phyloP scores from a whole-genome alignment of 2,113 vertebrate species.

The Cichladusa arquata region DNA sequence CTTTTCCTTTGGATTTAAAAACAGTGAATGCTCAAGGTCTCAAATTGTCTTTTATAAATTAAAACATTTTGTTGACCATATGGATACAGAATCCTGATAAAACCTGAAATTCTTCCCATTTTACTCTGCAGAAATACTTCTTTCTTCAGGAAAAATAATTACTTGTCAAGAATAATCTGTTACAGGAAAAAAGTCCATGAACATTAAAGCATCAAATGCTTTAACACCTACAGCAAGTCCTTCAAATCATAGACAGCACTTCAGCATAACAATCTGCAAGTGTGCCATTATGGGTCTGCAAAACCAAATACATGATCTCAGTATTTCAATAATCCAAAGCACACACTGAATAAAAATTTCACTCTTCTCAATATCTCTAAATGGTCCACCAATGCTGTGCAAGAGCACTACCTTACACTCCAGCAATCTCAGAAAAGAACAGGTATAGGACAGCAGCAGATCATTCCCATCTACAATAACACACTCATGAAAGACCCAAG shows the following conservation, averaged over 20 bases:
- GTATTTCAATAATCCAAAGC: not conserved
- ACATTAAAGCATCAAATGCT: not conserved
- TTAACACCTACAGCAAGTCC: not conserved
- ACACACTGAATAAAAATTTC: not conserved
- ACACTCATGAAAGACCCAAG: not conserved
- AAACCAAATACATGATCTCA: not conserved
- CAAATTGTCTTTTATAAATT: not conserved
- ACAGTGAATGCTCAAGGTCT: not conserved
- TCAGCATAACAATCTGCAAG: not conserved
- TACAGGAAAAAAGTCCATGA: not conserved
- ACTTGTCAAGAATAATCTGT: constrained; percentile 4
- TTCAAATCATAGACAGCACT: not conserved
- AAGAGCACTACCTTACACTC: not conserved
- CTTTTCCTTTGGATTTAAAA: not conserved
- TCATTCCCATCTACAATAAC: not conserved
- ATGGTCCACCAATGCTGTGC: not conserved
- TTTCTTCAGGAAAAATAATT: constrained; percentile 1
- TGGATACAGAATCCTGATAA: not conserved
- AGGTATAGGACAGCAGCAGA: not conserved
- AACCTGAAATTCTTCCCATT: constrained; percentile 1
- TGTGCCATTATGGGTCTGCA: not conserved
- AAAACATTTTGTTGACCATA: not conserved
- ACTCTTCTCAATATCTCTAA: not conserved
- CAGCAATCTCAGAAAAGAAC: not conserved
- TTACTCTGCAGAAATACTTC: not conserved